A percentile compares a stretch with the other conserved stretches of the same genome.
These are phyloP conservation scores for Agrochola circellaris DNA, from an alignment of 2,888 invertebrate genomes.

Conservation along the genomic window DNA sequence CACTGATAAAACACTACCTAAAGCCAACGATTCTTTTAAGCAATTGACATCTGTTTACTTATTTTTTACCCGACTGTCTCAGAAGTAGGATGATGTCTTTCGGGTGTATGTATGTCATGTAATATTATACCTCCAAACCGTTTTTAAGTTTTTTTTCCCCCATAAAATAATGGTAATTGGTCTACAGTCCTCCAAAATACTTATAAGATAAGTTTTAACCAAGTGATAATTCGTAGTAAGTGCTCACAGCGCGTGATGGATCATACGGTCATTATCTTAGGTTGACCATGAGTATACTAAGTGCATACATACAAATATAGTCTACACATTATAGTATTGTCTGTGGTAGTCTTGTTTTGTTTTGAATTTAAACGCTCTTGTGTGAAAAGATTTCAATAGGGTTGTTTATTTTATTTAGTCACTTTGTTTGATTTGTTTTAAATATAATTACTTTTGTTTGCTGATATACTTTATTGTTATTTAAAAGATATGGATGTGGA, in stretches of 20 bases:
- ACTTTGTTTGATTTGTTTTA: not conserved
- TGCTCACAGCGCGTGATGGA: constrained; percentile 33
- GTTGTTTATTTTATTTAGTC: not conserved
- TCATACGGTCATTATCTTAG: constrained; percentile 30
- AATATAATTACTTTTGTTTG: not conserved
- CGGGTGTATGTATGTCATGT: not conserved
- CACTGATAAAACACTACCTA: constrained; percentile 13
- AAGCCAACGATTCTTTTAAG: not conserved
- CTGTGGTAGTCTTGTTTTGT: constrained; percentile 11
- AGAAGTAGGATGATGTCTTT: not conserved
- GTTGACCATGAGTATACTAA: constrained; percentile 44
- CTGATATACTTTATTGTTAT: constrained; percentile 1
- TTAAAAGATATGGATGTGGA: not conserved
- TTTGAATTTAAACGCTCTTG: constrained; percentile 13
- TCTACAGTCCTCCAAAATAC: not conserved
- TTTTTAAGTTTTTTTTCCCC: not conserved
- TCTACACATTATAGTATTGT: constrained; percentile 7
- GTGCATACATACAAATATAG: constrained; percentile 7
- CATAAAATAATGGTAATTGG: not conserved
- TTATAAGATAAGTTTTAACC: not conserved
- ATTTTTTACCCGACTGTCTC: not conserved
- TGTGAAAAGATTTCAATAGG: not conserved
- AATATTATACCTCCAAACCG: not conserved
- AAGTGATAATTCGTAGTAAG: constrained; percentile 6
- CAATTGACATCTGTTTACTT: not conserved